Evolutionary conservation across 2,888 invertebrate genomes (phyloP), one percentile per base, ranked within the genome.

Genomic region (Lycocerus yunnanus): DNA sequence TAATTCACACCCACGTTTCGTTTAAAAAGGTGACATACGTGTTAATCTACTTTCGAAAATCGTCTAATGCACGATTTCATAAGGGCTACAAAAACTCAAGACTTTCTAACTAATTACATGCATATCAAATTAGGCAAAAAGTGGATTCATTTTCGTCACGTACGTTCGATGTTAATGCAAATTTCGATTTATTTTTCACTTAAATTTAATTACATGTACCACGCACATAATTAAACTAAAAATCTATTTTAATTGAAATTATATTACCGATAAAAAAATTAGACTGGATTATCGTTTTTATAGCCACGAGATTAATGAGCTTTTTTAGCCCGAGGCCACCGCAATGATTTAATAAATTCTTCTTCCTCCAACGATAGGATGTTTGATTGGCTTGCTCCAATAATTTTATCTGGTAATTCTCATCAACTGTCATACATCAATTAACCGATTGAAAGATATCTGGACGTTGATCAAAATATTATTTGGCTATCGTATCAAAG

Each of bases 31-130:
- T 15, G 20, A 58, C 58, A 59, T 59, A 67, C 43, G 16, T 27
- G 67, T 43, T 59, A 20, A 68, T 58, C 68, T 59, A 68, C 60
- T 60, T 69, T 69, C 60, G 69, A 69, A 63, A 18, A 63, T 18
- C 61, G 20, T 63, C 61, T 63, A 63, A 63, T 18, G 8, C 59
- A 59, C 58, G 15, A 58, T 59, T 14, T 68, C 15, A 18, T 68
- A 59, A 68, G 68, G 68, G 59, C 59, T 59, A 58, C 58, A 59
- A 59, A 58, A 43, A 58, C 61, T 18, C 16, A n/a, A 68, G 14
- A 58, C 59, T 68, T 59, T 59, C 59, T 68, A 27, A 15, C 16
- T 27, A 43, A 43, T 43, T 43, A 43, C n/a, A 43, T 43, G 43
- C 43, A 43, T 43, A 43, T 43, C 43, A 43, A 43, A 43, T 43